Evolutionary conservation across 2,113 vertebrate genomes (phyloP), one percentile per base, ranked within the genome.

Genomic region (Callithrix jacchus): DNA sequence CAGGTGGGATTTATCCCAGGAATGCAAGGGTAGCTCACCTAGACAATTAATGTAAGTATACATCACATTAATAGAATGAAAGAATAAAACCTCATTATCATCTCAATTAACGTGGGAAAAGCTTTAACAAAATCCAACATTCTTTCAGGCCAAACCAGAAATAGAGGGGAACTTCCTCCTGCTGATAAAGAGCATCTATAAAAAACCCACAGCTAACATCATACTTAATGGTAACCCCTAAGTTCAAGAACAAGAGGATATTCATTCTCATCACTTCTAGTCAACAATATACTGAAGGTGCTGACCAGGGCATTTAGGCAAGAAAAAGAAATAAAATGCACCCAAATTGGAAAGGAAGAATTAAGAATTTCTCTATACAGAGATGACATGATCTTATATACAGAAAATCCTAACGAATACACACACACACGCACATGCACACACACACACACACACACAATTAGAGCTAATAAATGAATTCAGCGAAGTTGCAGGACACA

Each of bases 311-410:
- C 37, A 47, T 66, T 37, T 82, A 76, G n/a, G 32, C 37, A 76
- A 92, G n/a, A 68, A 66, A 92, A 95, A 81, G 12, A 91, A 87
- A 81, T 66, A 66, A 64, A 87, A 92, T 82, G 61, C 40, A 86
- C 21, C 25, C 17, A 92, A 54, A 87, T 66, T 37, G 37, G 83
- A 87, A 66, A 82, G 32, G 45, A 81, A 87, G 66, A 71, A 73
- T 68, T 87, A 61, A 95, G 56, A 73, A 52, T 87, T 45, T 37
- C 73, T 91, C 52, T 87, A 6, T n/a, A 81, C n/a, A 45, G 8
- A 45, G 76, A 71, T 61, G 81, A 80, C 52, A 87, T 6, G 18
- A 42, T 68, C 30, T 70, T 77, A 49, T 40, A 71, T 47, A 86
- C 4, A 84, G 81, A 80, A 79, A 66, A 40, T 27, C 40, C 32